phyloP scores from a whole-genome alignment of 2,113 vertebrate species.

The Crocuta crocuta region DNA sequence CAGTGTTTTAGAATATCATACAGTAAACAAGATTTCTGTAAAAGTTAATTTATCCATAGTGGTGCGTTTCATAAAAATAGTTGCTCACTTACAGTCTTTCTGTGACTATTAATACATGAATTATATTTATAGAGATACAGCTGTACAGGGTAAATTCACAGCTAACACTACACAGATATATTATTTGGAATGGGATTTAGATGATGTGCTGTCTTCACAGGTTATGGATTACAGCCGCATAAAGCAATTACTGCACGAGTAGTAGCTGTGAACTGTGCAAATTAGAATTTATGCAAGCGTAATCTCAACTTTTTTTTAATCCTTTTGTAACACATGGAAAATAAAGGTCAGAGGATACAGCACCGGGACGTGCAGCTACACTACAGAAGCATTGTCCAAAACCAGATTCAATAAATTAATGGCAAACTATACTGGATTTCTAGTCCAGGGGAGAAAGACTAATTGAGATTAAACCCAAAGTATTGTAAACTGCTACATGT shows the following conservation, averaged over 20 bases:
- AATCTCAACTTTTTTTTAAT: slow-evolving; percentile 84
- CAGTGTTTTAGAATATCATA: slow-evolving; percentile 99
- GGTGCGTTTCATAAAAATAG: slow-evolving; percentile 99
- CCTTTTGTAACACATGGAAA: slow-evolving; percentile 88
- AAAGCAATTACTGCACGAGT: slow-evolving; percentile 91
- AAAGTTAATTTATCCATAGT: slow-evolving; percentile 99
- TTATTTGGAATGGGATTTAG: slow-evolving; percentile 92
- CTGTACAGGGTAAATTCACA: slow-evolving; percentile 98
- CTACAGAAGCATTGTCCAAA: slow-evolving; percentile 91
- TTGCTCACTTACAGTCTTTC: slow-evolving; percentile 98
- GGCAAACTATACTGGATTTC: slow-evolving; percentile 86
- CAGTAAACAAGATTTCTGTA: slow-evolving; percentile 99
- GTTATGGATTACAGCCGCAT: slow-evolving; percentile 93
- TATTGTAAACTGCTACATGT: slow-evolving; percentile 87
- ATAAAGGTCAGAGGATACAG: slow-evolving; percentile 82
- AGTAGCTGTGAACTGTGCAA: slow-evolving; percentile 93
- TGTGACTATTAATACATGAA: slow-evolving; percentile 98
- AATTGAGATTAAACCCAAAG: slow-evolving; percentile 85
- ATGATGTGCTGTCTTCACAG: slow-evolving; percentile 94
- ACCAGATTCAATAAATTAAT: slow-evolving; percentile 90
- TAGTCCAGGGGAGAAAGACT: slow-evolving; percentile 88
- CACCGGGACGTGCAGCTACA: slow-evolving; percentile 88
- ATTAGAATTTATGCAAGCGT: slow-evolving; percentile 89
- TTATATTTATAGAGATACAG: slow-evolving; percentile 99
- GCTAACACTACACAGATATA: slow-evolving; percentile 98